These are phyloP conservation scores for Rhipidura dahli DNA, from an alignment of 2,113 vertebrate genomes.

Conservation along the genomic window DNA sequence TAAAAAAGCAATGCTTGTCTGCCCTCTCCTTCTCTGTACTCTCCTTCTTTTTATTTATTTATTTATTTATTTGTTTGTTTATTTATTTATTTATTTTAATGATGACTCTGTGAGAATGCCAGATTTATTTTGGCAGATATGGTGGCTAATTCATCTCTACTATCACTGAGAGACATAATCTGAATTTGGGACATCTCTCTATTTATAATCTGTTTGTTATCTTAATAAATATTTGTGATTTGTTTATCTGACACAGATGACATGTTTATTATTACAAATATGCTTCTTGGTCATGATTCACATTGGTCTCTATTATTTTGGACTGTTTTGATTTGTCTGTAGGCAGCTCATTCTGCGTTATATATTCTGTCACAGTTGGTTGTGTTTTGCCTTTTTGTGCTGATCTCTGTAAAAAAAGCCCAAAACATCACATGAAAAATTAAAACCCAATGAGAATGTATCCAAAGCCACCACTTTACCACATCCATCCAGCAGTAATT, in stretches of 20 bases:
- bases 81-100: background rate
- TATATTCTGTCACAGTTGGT: conserved; percentile 46
- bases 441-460: conserved; percentile 1
- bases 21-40: background rate
- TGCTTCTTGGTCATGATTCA: conserved; percentile 46
- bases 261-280: conserved; percentile 51
- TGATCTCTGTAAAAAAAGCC: conserved; percentile 22
- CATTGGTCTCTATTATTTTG: conserved; percentile 10
- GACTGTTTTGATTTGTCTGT: conserved; percentile 39
- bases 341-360: conserved; percentile 49
- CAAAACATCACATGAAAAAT: background rate
- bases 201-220: conserved; percentile 23
- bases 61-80: background rate
- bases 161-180: background rate
- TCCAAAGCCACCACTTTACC: background rate
- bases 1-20: background rate
- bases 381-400: conserved; percentile 49
- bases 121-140: conserved; percentile 26
- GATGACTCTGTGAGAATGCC: background rate
- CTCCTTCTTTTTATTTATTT: background rate
- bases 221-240: conserved; percentile 49
- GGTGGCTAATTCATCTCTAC: conserved; percentile 7
- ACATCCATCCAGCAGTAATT: conserved; percentile 15
- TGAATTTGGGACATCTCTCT: conserved; percentile 29
- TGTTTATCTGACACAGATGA: conserved; percentile 48